Evolutionary conservation across 2,797 vertebrate genomes (phyloP).

Genomic region (Rhodeus uyekii): DNA sequence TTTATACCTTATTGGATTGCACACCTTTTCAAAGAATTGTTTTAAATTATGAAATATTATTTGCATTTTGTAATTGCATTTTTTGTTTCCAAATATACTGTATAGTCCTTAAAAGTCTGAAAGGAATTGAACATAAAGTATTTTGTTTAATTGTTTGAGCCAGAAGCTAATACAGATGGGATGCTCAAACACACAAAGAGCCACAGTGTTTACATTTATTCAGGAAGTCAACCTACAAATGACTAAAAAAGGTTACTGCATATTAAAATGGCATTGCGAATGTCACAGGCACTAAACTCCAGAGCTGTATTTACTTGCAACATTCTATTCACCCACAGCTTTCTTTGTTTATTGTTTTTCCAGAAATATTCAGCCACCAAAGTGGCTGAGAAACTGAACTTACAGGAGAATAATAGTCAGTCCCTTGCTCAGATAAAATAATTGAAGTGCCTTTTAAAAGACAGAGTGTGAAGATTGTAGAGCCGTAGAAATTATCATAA

Average conservation of each 20-base stretch:
- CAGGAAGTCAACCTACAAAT: neutral
- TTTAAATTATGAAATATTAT: no score
- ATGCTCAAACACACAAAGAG: neutral
- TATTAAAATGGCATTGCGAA: neutral
- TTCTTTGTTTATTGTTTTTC: slow-evolving; percentile 31
- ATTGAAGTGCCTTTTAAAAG: slow-evolving; percentile 47
- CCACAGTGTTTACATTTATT: neutral
- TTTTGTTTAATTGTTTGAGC: neutral
- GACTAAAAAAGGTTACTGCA: neutral
- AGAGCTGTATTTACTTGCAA: slow-evolving; percentile 6
- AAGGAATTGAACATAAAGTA: neutral
- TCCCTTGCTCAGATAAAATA: slow-evolving; percentile 27
- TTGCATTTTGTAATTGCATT: no score
- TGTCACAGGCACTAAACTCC: neutral
- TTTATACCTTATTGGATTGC: no score
- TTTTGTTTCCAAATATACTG: no score
- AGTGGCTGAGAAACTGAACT: slow-evolving; percentile 28
- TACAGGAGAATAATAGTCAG: slow-evolving; percentile 41
- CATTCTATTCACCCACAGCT: neutral
- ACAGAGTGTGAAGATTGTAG: slow-evolving; percentile 24
- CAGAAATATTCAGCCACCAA: slow-evolving; percentile 16
- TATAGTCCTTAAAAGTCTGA: no score
- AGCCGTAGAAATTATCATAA: slow-evolving; percentile 44
- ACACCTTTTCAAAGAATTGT: no score
- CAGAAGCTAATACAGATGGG: neutral